phyloP scores from a whole-genome alignment of 2,797 vertebrate genomes.

The Diplodus puntazzo region DNA sequence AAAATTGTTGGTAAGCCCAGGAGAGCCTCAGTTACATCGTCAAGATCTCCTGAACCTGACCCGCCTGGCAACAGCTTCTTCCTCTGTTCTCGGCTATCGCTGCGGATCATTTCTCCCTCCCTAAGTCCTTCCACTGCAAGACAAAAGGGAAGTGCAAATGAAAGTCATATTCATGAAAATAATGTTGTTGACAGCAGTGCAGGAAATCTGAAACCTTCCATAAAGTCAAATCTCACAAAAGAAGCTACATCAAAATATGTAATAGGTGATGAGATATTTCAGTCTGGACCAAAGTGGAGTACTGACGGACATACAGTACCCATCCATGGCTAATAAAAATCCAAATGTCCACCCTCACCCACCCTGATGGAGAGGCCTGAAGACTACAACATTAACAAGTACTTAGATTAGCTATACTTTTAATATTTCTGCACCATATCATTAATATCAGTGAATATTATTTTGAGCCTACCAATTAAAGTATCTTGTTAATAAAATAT shows the following conservation, averaged over 20 bases:
- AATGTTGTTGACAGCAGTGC: not conserved
- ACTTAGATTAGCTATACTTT: too few relatives aligned
- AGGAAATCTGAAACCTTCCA: not conserved
- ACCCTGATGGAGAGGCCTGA: too few relatives aligned
- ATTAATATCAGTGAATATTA: too few relatives aligned
- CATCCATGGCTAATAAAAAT: too few relatives aligned
- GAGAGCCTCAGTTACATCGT: slow-evolving; percentile 77
- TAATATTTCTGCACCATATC: too few relatives aligned
- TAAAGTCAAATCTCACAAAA: not conserved
- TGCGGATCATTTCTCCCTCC: slow-evolving; percentile 84
- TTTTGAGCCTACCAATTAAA: too few relatives aligned
- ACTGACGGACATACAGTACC: too few relatives aligned
- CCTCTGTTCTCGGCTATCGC: slow-evolving; percentile 79
- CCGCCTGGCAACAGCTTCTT: slow-evolving; percentile 78
- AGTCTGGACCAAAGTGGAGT: too few relatives aligned
- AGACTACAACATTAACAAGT: too few relatives aligned
- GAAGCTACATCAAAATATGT: not conserved
- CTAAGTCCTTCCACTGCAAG: slow-evolving; percentile 79
- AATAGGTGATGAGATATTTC: not conserved
- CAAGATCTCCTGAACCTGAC: slow-evolving; percentile 83
- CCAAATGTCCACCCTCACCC: too few relatives aligned
- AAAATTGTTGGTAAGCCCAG: slow-evolving; percentile 75
- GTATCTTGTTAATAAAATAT: too few relatives aligned
- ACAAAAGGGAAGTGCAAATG: slow-evolving; percentile 2
- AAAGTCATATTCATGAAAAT: not conserved